phyloP scores from a whole-genome alignment of 2,113 vertebrate genomes.

The Microcebus ravelobensis region DNA sequence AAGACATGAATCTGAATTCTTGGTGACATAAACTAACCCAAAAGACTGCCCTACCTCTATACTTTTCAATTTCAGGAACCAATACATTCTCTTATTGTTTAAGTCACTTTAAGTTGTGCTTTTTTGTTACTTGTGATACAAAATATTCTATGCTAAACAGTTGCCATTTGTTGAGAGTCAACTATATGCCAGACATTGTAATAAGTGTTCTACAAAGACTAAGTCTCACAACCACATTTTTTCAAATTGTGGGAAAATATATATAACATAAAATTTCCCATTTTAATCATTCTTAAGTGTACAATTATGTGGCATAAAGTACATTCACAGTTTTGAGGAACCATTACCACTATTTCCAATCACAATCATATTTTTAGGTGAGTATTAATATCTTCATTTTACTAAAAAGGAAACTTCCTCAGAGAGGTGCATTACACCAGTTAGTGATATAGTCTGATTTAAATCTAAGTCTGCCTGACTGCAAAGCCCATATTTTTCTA shows the following conservation, averaged over 20 bases:
- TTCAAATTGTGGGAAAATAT: constrained; percentile 6
- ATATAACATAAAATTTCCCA: neutral
- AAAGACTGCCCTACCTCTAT: neutral
- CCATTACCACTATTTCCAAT: neutral
- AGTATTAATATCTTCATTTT: neutral
- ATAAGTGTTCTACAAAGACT: neutral
- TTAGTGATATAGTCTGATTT: neutral
- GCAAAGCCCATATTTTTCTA: neutral
- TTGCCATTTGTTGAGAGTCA: constrained; percentile 5
- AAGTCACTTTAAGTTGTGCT: constrained; percentile 8
- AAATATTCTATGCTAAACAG: neutral
- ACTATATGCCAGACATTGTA: neutral
- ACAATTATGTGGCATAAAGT: neutral
- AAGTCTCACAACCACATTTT: neutral
- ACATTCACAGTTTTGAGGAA: neutral
- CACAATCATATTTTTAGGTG: neutral
- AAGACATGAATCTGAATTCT: neutral
- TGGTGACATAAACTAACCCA: neutral
- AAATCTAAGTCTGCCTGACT: neutral
- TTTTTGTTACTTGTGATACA: constrained; percentile 34
- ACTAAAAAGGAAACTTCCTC: constrained; percentile 7
- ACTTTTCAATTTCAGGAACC: neutral
- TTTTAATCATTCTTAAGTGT: constrained; percentile 19
- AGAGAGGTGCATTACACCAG: neutral
- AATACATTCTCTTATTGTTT: neutral